These are phyloP conservation scores for Capitulum mitella DNA, from an alignment of 2,888 invertebrate genomes.

Conservation along the genomic window DNA sequence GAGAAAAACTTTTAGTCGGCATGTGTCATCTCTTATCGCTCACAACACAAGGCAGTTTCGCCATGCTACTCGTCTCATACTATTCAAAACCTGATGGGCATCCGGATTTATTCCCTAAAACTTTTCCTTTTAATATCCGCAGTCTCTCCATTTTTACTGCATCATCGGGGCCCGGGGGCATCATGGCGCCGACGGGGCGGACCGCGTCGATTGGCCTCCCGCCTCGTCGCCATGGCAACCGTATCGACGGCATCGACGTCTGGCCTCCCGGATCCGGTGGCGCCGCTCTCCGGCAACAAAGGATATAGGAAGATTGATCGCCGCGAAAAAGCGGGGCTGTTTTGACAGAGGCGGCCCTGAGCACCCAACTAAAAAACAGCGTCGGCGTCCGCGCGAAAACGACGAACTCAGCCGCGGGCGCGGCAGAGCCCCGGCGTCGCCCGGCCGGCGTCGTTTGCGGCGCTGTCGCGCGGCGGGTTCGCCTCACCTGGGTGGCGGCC, in stretches of 20 bases:
- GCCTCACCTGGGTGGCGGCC: too few species aligned
- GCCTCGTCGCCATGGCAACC: conserved; percentile 6
- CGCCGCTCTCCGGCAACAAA: conserved; percentile 15
- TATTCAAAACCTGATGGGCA: not conserved
- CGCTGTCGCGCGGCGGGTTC: too few species aligned
- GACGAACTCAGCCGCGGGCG: too few species aligned
- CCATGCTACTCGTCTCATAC: not conserved
- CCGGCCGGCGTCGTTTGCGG: too few species aligned
- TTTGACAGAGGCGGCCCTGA: not conserved
- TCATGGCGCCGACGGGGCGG: not conserved
- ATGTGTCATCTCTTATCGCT: too few species aligned
- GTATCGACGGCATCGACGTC: conserved; percentile 22
- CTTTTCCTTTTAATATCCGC: conserved; percentile 7
- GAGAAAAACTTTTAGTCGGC: too few species aligned
- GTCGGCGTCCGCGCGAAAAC: not conserved
- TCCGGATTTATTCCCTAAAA: not conserved
- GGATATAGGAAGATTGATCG: conserved; percentile 18
- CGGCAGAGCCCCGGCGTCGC: too few species aligned
- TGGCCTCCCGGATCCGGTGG: not conserved
- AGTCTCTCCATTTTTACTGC: conserved; percentile 16
- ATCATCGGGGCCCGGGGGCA: conserved; percentile 5
- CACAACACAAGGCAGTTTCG: too few species aligned
- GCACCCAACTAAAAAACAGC: not conserved
- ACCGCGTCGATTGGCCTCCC: conserved; percentile 12
- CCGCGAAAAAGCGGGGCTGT: not conserved